phyloP scores from a whole-genome alignment of 2,888 invertebrate genomes.

The Nysson spinosus region DNA sequence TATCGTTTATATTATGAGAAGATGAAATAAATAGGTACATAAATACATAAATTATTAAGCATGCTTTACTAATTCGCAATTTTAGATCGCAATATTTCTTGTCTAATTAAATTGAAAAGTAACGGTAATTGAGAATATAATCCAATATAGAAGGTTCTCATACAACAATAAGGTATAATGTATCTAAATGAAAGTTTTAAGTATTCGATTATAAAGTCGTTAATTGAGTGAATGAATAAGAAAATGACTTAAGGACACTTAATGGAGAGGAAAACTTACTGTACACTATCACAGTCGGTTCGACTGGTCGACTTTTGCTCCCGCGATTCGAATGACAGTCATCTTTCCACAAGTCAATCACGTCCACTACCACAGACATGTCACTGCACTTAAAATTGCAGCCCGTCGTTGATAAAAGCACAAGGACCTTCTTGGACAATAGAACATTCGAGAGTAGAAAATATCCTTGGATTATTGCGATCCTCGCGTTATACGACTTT shows the following conservation, averaged over 20 bases:
- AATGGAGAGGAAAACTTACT: slow-evolving; percentile 20
- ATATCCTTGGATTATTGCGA: background rate
- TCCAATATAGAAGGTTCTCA: too few relatives aligned
- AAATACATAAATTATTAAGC: too few relatives aligned
- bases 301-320: background rate
- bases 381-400: background rate
- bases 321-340: background rate
- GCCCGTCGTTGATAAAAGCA: slow-evolving; percentile 4
- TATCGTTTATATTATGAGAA: too few relatives aligned
- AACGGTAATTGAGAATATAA: too few relatives aligned
- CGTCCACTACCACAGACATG: slow-evolving; percentile 26
- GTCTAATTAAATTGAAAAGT: too few relatives aligned
- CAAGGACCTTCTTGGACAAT: background rate
- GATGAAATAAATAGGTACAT: too few relatives aligned
- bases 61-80: too few relatives aligned
- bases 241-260: background rate
- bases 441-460: background rate
- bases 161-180: too few relatives aligned
- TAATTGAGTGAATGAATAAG: background rate
- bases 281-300: background rate
- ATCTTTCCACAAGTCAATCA: slow-evolving; percentile 14
- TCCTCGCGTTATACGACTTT: background rate
- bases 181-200: too few relatives aligned
- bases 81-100: too few relatives aligned
- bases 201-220: too few relatives aligned